phyloP scores from a whole-genome alignment of 2,113 vertebrate genomes.

The Ophthalmolycus amberensis region DNA sequence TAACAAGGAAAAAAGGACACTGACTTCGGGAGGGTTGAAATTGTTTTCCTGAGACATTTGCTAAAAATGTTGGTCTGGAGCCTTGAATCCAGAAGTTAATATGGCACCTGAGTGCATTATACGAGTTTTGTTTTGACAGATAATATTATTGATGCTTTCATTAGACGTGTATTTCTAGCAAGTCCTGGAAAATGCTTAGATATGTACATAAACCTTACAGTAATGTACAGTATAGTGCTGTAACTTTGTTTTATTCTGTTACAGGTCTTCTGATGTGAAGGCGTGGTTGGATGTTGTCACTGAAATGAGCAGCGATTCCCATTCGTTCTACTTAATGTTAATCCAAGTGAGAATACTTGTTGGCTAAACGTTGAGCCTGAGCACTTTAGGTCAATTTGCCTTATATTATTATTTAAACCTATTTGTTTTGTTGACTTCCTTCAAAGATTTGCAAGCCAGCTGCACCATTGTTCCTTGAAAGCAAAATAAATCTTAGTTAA shows the following conservation, averaged over 20 bases:
- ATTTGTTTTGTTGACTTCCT: not conserved
- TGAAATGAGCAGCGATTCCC: not conserved
- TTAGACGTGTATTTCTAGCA: not conserved
- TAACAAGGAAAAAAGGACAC: no score
- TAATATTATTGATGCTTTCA: not conserved
- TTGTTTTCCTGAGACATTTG: no score
- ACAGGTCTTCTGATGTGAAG: conserved; percentile 48
- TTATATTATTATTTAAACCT: not conserved
- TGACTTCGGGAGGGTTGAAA: no score
- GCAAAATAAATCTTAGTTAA: not conserved
- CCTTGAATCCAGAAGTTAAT: no score
- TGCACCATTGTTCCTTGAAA: not conserved
- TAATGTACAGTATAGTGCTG: not conserved
- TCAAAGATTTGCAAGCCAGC: not conserved
- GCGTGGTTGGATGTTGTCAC: not conserved
- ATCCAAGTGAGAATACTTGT: not conserved
- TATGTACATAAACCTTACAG: not conserved
- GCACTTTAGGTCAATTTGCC: not conserved
- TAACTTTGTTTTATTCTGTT: conserved; percentile 1
- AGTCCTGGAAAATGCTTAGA: not conserved
- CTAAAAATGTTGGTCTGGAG: no score
- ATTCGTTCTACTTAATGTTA: not conserved
- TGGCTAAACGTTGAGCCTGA: not conserved
- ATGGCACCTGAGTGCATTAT: no score
- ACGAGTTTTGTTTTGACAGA: no score